Evolutionary conservation across 2,797 vertebrate species (phyloP), one percentile per base, ranked within the genome.

Genomic region (Microtus agrestis): DNA sequence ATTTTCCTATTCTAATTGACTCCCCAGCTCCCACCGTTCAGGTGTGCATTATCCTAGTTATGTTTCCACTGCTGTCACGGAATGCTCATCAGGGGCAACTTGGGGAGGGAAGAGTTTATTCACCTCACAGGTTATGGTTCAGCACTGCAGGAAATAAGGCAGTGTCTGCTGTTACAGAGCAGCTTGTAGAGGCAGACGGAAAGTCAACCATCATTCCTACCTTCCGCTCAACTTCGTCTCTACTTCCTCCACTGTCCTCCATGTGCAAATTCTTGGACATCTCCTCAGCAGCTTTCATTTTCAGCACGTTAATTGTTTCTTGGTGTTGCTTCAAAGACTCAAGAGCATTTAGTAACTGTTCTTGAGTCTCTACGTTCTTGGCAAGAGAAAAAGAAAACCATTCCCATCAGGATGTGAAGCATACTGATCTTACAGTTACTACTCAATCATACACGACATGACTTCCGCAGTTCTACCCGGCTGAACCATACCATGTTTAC

Each of bases 331-430:
- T 98, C 81, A 99, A 97, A 95, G 98, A 98, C n/a, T 97, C 98
- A 17, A 99, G 98, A 14, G 98, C 82, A 1, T 96, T 96, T 98
- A 99, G 98, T 88, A 99, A 96, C 94, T 99, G 99, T 25, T 98
- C 98, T 5, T 99, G 99, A 43, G 98, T 99, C 91, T 99, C 98
- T 95, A 99, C 99, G 96, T 98, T 99, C 99, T 99, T 97, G 91
- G 87, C 46, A 89, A 93, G 46, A 94, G 56, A 85, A 88, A 92
- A 5, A 94, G 0, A 81, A 88, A 92, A 86, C 80, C 80, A 67
- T 56, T 90, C 78, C 59, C 25, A 40, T 95, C 71, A 97, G 87
- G 56, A 65, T 21, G 51, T 54, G 13, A 87, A 76, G 63, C 9
- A 40, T 23, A 40, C 67, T 67, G 21, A 89, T 67, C 88, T 93